Conservation (phyloP, 2,797 vertebrate genomes). For the Chrosomus eos region DNA sequence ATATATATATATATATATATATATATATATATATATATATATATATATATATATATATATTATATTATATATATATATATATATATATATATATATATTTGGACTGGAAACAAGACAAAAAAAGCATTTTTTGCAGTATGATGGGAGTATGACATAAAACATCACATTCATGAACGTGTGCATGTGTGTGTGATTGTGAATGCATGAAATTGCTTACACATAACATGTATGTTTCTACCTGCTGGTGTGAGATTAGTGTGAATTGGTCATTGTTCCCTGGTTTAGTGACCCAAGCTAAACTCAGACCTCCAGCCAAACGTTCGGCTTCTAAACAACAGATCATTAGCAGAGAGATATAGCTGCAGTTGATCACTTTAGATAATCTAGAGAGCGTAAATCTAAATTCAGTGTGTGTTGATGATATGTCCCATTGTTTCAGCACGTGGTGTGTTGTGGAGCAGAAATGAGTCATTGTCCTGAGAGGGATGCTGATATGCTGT, state of each 20-base stretch:
- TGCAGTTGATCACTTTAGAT: background rate
- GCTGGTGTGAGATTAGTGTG: background rate
- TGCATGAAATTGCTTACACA: background rate
- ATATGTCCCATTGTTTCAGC: constrained; percentile 1
- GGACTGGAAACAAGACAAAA: too few species aligned
- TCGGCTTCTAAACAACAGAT: background rate
- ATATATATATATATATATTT: too few species aligned
- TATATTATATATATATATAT: too few species aligned
- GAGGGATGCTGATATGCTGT: background rate
- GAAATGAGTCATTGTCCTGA: background rate
- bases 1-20: too few species aligned
- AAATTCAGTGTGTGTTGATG: background rate
- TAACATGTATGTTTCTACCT: constrained; percentile 3
- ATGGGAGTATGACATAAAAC: background rate
- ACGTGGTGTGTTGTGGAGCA: background rate
- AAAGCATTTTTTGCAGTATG: too few species aligned
- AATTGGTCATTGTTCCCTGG: background rate
- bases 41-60: too few species aligned
- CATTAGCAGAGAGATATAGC: background rate
- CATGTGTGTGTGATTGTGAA: background rate
- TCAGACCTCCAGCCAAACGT: background rate
- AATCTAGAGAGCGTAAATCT: background rate
- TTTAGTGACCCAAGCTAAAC: background rate
- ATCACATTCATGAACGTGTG: background rate
- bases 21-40: too few species aligned